Base-by-base conservation (phyloP, 2,888 invertebrate genomes). In the Clepsis dumicolana region DNA sequence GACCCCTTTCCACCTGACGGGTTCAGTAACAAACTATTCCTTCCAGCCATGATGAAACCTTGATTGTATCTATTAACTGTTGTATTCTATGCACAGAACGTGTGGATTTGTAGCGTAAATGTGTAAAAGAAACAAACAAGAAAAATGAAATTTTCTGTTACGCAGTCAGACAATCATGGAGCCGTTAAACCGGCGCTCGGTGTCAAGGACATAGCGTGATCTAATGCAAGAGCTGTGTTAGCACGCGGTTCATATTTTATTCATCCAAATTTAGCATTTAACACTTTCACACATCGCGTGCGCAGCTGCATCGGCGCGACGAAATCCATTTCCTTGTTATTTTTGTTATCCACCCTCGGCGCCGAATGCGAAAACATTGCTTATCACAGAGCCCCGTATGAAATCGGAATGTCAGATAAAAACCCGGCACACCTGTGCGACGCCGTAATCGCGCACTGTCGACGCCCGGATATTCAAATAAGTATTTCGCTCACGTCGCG, bases 401-500 rank as follows among this genome's bases (percentile, higher is more conserved):
- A 59, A 41, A 68, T 53, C 52, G 52, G 56, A 32, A 50, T 21
- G 63, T 41, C 57, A 32, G 52, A 64, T 64, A 59, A 68, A 65
- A 67, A 57, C 56, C 29, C 8, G 44, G 24, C 27, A 24, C 68
- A 68, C 68, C 68, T 68, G 68, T n/a, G 61, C 48, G 32, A 14
- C 25, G 27, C 18, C 57, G 53, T 68, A 64, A 59, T 64, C 63
- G 57, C 50, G 38, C 35, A 14, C 52, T 27, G 63, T 50, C 57
- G 41, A 24, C 24, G 27, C n/a, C n/a, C 53, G 41, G 18, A 64
- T 64, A 68, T 68, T 68, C 41, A 64, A 57, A 50, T 56, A 67
- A 32, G 63, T 53, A 53, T 63, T 35, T 27, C 61, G 54, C 66
- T 53, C 66, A 66, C 66, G 66, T 66, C 60, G 66, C 41, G 57